These are phyloP conservation scores for Drosophila busckii DNA, from an alignment of 1,140 invertebrate genomes.

Conservation along the genomic window DNA sequence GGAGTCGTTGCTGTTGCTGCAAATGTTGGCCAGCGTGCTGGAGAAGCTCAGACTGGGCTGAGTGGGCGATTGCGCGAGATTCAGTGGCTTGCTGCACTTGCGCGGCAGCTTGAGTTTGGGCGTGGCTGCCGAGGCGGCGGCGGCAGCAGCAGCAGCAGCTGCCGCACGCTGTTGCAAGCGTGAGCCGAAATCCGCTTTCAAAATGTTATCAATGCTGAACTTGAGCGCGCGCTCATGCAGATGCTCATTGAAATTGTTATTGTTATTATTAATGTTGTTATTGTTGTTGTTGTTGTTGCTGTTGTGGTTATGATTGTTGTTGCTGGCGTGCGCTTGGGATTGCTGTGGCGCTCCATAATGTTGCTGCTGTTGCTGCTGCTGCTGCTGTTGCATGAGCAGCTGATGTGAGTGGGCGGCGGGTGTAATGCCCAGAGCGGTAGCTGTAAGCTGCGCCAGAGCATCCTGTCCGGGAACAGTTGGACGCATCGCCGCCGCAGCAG, in stretches of 20 bases:
- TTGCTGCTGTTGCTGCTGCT: conserved; percentile 46
- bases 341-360: too few species aligned
- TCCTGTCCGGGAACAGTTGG: conserved; percentile 40
- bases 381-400: conserved; percentile 15
- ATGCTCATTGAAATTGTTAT: conserved; percentile 46
- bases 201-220: conserved; percentile 95
- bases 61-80: conserved; percentile 40
- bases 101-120: conserved; percentile 44
- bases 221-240: conserved; percentile 85
- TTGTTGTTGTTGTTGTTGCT: conserved; percentile 42
- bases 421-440: conserved; percentile 44
- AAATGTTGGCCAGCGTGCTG: conserved; percentile 66
- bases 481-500: conserved; percentile 47
- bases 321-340: conserved; percentile 33
- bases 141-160: background rate
- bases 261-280: conserved; percentile 25
- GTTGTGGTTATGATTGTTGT: conserved; percentile 30
- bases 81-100: conserved; percentile 40
- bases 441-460: conserved; percentile 63
- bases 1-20: conserved; percentile 75
- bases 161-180: conserved; percentile 82
- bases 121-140: background rate
- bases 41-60: conserved; percentile 58
- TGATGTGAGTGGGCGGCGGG: conserved; percentile 1
- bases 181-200: conserved; percentile 92